phyloP scores from a whole-genome alignment of 2,797 vertebrate species.

The Periparus ater region DNA sequence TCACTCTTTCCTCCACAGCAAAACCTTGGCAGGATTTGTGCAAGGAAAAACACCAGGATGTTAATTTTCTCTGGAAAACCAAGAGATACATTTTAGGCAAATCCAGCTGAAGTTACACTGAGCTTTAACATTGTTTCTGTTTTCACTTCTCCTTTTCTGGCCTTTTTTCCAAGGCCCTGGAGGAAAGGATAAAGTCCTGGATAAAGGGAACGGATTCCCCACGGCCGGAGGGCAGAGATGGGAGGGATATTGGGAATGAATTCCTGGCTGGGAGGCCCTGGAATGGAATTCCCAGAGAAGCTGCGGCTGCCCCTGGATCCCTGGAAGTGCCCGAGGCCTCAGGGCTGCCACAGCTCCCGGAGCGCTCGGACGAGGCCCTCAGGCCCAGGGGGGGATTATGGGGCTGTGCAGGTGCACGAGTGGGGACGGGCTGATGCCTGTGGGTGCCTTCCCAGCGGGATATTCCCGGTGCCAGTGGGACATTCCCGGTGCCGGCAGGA shows the following conservation, averaged over 20 bases:
- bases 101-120: background rate
- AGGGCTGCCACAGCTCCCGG: background rate
- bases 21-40: too few species aligned
- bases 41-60: background rate
- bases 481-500: fast-evolving
- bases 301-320: background rate
- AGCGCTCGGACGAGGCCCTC: fast-evolving
- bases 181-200: too few species aligned
- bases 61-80: background rate
- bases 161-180: background rate
- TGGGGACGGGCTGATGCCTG: fast-evolving
- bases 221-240: fast-evolving
- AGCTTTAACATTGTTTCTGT: background rate
- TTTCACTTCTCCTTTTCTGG: background rate
- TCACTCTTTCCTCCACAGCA: background rate
- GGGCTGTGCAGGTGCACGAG: background rate
- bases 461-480: background rate
- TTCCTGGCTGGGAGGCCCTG: background rate
- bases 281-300: fast-evolving
- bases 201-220: background rate
- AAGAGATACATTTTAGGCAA: background rate
- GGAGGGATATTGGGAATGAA: background rate
- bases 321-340: background rate
- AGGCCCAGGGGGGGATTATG: fast-evolving
- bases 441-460: background rate